These are phyloP conservation scores for Mionectes macconnelli DNA, from an alignment of 2,113 vertebrate species.

Conservation along the genomic window DNA sequence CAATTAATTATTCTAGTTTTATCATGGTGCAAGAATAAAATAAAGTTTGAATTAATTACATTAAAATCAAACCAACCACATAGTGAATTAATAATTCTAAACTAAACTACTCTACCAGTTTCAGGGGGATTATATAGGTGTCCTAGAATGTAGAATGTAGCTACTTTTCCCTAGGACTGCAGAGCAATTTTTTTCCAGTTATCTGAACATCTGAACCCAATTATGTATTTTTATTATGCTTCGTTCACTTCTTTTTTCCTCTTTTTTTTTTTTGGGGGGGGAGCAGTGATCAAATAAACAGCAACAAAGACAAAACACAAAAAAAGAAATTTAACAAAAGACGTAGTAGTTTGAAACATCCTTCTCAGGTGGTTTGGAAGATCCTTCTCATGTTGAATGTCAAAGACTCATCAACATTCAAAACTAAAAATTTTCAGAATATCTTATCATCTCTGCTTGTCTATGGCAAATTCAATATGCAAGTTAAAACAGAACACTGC, in stretches of 20 bases:
- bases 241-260: background rate
- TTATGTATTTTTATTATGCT: background rate
- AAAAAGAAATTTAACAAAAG: background rate
- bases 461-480: background rate
- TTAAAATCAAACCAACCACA: background rate
- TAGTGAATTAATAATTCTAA: background rate
- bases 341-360: background rate
- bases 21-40: background rate
- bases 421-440: slow-evolving; percentile 24
- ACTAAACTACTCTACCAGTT: background rate
- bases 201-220: background rate
- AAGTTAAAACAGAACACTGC: slow-evolving; percentile 46
- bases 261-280: background rate
- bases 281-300: background rate
- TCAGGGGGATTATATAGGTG: background rate
- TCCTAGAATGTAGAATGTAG: background rate
- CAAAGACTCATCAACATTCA: slow-evolving; percentile 47
- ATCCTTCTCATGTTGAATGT: background rate
- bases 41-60: background rate
- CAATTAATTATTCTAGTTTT: background rate
- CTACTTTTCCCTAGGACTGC: background rate
- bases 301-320: background rate
- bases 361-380: background rate
- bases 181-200: background rate
- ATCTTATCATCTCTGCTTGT: slow-evolving; percentile 30